A percentile compares a stretch with the other conserved stretches of the same genome.
Conservation (phyloP, 1,140 invertebrate species). For the Apocrypta bakeri region DNA sequence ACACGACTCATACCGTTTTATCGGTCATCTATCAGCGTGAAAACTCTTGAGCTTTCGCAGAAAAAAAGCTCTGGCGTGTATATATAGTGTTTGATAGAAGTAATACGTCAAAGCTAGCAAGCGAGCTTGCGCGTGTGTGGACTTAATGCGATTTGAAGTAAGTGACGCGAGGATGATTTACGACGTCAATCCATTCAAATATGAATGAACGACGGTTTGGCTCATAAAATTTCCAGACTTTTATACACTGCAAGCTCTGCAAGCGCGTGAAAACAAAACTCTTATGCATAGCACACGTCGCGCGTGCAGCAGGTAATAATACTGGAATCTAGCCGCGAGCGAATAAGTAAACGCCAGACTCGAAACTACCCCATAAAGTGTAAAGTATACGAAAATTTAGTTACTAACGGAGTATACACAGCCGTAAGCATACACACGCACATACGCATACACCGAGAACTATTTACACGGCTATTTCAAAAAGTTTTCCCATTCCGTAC, state of each 20-base stretch:
- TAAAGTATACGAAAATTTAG: slow-evolving; percentile 23
- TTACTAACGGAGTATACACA: neutral
- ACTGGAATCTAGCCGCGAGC: slow-evolving; percentile 3
- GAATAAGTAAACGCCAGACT: slow-evolving; percentile 33
- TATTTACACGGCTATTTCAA: slow-evolving; percentile 30
- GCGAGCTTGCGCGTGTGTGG: too few species aligned
- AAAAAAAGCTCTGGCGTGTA: too few species aligned
- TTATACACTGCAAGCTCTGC: neutral
- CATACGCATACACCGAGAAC: neutral
- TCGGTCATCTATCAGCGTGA: too few species aligned
- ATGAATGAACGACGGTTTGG: slow-evolving; percentile 15
- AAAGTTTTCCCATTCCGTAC: slow-evolving; percentile 38
- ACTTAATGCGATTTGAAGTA: neutral
- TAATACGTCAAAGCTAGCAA: neutral
- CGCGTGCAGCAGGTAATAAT: neutral
- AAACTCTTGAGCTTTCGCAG: too few species aligned
- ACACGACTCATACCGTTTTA: too few species aligned
- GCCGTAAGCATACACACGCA: neutral
- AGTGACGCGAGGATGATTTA: slow-evolving; percentile 11
- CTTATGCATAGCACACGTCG: neutral
- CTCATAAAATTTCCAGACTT: slow-evolving; percentile 34
- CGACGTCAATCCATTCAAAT: slow-evolving; percentile 23
- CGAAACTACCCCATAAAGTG: slow-evolving; percentile 35
- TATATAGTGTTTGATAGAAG: neutral
- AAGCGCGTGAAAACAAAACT: slow-evolving; percentile 15